A percentile compares a stretch with the other conserved stretches of the same genome.
Evolutionary conservation across 1,140 invertebrate genomes (phyloP).

Genomic region (Steinernema khuongi): DNA sequence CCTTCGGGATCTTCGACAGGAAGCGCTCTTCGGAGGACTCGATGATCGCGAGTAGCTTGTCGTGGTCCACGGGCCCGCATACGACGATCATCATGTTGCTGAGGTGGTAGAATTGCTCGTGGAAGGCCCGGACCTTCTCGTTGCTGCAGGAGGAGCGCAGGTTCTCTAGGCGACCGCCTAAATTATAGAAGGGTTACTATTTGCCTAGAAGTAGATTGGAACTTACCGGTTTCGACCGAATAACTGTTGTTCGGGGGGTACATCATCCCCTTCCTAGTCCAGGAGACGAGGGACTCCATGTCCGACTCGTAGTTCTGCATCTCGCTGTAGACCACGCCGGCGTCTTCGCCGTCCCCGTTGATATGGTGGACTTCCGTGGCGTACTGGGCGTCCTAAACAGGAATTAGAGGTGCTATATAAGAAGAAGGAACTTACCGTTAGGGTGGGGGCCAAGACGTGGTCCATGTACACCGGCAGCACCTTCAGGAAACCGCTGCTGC

Average conservation of each 20-base stretch:
- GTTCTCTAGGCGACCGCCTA: slow-evolving; percentile 77
- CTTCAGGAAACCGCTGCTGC: slow-evolving; percentile 77
- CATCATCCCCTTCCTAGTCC: slow-evolving; percentile 38
- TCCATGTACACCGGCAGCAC: slow-evolving; percentile 82
- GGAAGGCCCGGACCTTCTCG: slow-evolving; percentile 74
- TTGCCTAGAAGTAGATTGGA: slow-evolving; percentile 68
- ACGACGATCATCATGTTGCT: slow-evolving; percentile 81
- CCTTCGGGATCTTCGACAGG: slow-evolving; percentile 67
- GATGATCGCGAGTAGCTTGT: slow-evolving; percentile 70
- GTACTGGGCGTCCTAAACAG: slow-evolving; percentile 70
- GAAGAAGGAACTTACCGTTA: slow-evolving; percentile 66
- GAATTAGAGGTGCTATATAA: slow-evolving; percentile 27
- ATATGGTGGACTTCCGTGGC: slow-evolving; percentile 86
- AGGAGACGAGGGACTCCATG: slow-evolving; percentile 48
- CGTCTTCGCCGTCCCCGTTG: slow-evolving; percentile 77
- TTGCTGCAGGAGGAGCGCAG: slow-evolving; percentile 74
- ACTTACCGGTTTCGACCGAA: slow-evolving; percentile 69
- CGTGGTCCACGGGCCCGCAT: slow-evolving; percentile 72
- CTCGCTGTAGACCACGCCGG: slow-evolving; percentile 85
- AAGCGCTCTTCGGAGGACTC: slow-evolving; percentile 66
- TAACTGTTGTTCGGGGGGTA: slow-evolving; percentile 43
- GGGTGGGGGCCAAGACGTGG: slow-evolving; percentile 77
- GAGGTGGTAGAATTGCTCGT: slow-evolving; percentile 79
- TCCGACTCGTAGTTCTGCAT: slow-evolving; percentile 69
- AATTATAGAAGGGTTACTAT: slow-evolving; percentile 69